A percentile compares a stretch with the other conserved stretches of the same genome.
These are phyloP conservation scores for Dorcus hopei DNA, from an alignment of 2,888 invertebrate genomes.

Conservation along the genomic window DNA sequence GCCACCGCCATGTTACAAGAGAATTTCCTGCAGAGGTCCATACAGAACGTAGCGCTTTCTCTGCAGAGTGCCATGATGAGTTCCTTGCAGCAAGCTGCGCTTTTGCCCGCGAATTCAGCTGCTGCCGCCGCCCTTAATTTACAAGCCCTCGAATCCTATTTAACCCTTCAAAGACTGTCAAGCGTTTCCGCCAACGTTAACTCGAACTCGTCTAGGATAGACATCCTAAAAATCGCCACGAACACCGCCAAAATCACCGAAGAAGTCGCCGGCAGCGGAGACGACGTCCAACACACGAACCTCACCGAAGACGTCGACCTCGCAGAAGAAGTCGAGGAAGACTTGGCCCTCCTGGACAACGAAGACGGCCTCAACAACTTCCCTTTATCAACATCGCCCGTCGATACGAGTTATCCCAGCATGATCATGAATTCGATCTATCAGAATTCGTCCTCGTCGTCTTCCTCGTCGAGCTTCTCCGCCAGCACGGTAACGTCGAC, in stretches of 20 bases:
- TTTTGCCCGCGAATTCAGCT: conserved; percentile 77
- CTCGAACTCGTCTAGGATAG: conserved; percentile 56
- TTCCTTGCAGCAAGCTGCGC: conserved; percentile 78
- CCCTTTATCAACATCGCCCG: conserved; percentile 56
- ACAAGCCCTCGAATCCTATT: conserved; percentile 82
- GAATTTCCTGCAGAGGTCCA: conserved; percentile 56
- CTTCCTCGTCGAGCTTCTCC: conserved; percentile 43
- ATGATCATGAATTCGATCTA: conserved; percentile 68
- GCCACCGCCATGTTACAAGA: conserved; percentile 62
- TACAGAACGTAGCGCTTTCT: conserved; percentile 75
- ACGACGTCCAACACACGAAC: conserved; percentile 41
- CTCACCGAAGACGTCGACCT: conserved; percentile 62
- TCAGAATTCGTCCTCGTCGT: conserved; percentile 54
- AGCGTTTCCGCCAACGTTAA: conserved; percentile 57
- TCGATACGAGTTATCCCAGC: conserved; percentile 69
- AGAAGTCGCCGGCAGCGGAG: conserved; percentile 35
- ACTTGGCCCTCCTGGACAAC: conserved; percentile 69
- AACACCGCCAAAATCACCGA: conserved; percentile 45
- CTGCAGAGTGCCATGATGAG: conserved; percentile 83
- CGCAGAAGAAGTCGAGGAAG: conserved; percentile 71
- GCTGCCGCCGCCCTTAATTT: conserved; percentile 82
- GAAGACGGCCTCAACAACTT: conserved; percentile 61
- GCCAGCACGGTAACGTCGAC: conserved; percentile 37
- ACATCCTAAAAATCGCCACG: conserved; percentile 65
- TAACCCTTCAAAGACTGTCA: conserved; percentile 77